Evolutionary conservation across 2,797 vertebrate genomes (phyloP).

Genomic region (Apogon talboti): DNA sequence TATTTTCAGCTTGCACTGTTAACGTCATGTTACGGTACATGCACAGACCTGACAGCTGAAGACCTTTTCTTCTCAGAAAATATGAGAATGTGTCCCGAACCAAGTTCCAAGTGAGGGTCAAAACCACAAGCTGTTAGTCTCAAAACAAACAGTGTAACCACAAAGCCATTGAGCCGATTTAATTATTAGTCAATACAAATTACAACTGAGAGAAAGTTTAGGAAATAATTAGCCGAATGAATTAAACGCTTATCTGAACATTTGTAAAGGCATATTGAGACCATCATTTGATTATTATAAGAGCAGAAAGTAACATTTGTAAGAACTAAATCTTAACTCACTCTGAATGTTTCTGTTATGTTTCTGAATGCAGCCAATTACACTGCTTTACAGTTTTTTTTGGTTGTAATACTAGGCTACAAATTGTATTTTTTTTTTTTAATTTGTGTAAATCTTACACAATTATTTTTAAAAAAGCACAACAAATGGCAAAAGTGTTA

Average conservation of each 20-base stretch:
- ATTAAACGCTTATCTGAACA: conserved; percentile 53
- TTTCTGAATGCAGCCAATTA: conserved; percentile 62
- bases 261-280: conserved; percentile 53
- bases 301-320: conserved; percentile 36
- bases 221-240: conserved; percentile 60
- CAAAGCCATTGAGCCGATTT: conserved; percentile 47
- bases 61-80: conserved; percentile 45
- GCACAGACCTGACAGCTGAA: conserved; percentile 54
- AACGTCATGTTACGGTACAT: conserved; percentile 43
- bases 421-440: too few species aligned
- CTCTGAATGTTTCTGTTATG: too few species aligned
- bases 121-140: conserved; percentile 47
- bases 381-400: too few species aligned
- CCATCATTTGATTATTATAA: conserved; percentile 55
- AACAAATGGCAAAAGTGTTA: too few species aligned
- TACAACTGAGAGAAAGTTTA: conserved; percentile 45
- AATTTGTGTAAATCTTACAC: too few species aligned
- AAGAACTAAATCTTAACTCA: conserved; percentile 52
- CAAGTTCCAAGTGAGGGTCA: conserved; percentile 13
- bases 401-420: too few species aligned
- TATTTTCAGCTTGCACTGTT: conserved; percentile 26
- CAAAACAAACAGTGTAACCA: conserved; percentile 50
- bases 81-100: conserved; percentile 20
- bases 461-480: too few species aligned
- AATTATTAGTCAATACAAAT: conserved; percentile 68